phyloP scores from a whole-genome alignment of 1,140 invertebrate genomes.

The Yoshiicerus persimilis region DNA sequence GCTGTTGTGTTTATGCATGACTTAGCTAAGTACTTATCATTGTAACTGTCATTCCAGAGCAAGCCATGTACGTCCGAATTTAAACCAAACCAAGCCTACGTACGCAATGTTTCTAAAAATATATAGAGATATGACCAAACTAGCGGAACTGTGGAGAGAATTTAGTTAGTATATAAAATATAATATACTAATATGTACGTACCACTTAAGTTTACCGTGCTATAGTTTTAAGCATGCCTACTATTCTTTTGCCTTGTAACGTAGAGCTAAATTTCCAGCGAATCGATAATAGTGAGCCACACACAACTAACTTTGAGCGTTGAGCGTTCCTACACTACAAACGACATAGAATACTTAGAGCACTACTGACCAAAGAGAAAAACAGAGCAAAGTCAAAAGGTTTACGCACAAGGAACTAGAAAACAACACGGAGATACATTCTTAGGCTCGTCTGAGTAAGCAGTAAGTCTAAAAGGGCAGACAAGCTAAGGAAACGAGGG shows the following conservation, averaged over 20 bases:
- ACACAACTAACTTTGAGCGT: neutral
- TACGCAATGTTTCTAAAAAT: neutral
- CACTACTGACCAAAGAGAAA: neutral
- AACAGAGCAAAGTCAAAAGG: slow-evolving; percentile 4
- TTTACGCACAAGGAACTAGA: neutral
- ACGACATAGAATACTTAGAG: neutral
- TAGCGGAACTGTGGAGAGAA: neutral
- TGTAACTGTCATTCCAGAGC: neutral
- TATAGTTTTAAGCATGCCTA: no score
- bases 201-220: neutral
- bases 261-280: neutral
- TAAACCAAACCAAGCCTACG: neutral
- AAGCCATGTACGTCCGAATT: neutral
- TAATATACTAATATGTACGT: neutral
- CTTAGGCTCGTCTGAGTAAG: neutral
- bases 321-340: neutral
- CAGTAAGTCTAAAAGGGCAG: neutral
- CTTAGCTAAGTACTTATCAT: slow-evolving; percentile 5
- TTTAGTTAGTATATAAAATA: neutral
- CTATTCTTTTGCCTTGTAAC: no score
- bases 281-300: neutral
- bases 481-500: neutral
- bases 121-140: neutral
- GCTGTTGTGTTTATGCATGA: slow-evolving; percentile 16
- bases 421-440: neutral